Conservation (phyloP, 2,797 vertebrate species). For the Phylloscopus collybita region DNA sequence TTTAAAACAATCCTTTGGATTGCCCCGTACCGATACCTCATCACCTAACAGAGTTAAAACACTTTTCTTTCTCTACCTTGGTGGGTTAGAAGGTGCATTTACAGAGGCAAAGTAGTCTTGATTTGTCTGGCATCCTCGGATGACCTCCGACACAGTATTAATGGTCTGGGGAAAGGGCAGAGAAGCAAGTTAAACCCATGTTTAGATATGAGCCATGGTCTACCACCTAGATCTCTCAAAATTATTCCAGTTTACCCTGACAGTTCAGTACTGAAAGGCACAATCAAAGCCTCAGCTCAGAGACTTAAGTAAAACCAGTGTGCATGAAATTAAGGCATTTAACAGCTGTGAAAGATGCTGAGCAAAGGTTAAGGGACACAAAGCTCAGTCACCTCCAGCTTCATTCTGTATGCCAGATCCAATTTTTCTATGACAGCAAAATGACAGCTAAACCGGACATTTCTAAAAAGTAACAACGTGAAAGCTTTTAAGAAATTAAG, state of each 20-base stretch:
- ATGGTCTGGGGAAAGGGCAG: slow-evolving; percentile 85
- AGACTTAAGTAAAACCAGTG: background rate
- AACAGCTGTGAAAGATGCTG: background rate
- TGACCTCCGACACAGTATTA: slow-evolving; percentile 98
- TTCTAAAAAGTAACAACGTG: background rate
- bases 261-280: background rate
- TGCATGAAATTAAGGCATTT: background rate
- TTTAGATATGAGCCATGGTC: background rate
- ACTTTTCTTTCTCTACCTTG: slow-evolving; percentile 81
- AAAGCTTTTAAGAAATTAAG: background rate
- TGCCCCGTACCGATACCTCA: background rate
- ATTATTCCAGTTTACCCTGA: background rate
- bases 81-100: slow-evolving; percentile 96
- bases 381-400: background rate
- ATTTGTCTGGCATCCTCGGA: slow-evolving; percentile 94
- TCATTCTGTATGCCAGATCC: background rate
- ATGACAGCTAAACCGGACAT: background rate
- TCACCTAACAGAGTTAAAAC: background rate
- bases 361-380: background rate
- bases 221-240: background rate
- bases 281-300: background rate
- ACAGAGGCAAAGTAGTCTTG: slow-evolving; percentile 99
- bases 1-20: background rate
- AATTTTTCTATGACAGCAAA: background rate
- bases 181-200: background rate